These are phyloP conservation scores for Periophthalmus magnuspinnatus DNA, from an alignment of 2,797 vertebrate genomes.

Conservation along the genomic window DNA sequence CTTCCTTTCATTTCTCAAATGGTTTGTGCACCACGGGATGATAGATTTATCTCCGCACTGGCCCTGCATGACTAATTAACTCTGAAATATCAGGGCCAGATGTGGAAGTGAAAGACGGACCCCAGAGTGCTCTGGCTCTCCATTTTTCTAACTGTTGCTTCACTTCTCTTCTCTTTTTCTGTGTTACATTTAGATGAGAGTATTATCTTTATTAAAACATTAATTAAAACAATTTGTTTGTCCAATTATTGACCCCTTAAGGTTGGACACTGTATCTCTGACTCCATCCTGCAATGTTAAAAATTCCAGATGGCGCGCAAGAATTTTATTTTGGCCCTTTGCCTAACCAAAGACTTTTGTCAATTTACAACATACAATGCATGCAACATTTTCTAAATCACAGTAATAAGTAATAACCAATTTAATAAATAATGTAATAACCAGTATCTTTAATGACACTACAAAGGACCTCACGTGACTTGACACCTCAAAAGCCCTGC, in stretches of 20 bases:
- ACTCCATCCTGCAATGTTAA: background rate
- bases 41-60: conserved; percentile 97
- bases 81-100: conserved; percentile 98
- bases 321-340: background rate
- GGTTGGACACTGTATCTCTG: background rate
- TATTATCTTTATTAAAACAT: conserved; percentile 26
- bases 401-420: background rate
- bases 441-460: background rate
- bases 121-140: conserved; percentile 71
- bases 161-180: conserved; percentile 37
- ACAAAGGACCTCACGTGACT: conserved; percentile 19
- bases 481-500: conserved; percentile 51
- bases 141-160: conserved; percentile 55
- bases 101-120: conserved; percentile 92
- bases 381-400: background rate
- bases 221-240: conserved; percentile 11
- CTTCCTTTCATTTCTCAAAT: conserved; percentile 98
- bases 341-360: background rate
- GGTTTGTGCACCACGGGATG: conserved; percentile 93
- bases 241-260: background rate
- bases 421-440: background rate
- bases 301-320: background rate
- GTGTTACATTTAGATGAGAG: conserved; percentile 37
- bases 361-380: background rate
- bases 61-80: conserved; percentile 98